Percentiles rank a stretch among this genome's conserved stretches.
Evolutionary conservation across 1,140 invertebrate species (phyloP).

Genomic region (Alviniconcha marisindica): DNA sequence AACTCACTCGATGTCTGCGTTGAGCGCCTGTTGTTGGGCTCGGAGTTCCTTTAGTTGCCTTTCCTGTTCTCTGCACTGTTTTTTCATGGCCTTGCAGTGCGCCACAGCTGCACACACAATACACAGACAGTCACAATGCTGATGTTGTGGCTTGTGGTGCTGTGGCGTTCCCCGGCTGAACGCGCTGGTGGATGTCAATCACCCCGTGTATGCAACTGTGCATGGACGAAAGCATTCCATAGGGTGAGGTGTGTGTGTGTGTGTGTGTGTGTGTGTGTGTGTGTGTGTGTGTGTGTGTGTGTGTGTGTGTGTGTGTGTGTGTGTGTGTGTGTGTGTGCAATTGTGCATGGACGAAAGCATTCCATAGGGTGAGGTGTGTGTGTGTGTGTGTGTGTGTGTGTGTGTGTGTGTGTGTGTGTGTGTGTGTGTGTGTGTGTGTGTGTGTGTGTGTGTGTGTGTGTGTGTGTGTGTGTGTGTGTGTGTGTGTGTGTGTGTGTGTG

Average conservation of each 20-base stretch:
- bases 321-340: background rate
- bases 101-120: background rate
- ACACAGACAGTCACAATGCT: too few relatives aligned
- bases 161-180: too few relatives aligned
- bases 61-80: background rate
- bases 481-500: too few relatives aligned
- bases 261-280: background rate
- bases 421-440: too few relatives aligned
- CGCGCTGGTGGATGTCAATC: too few relatives aligned
- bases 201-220: too few relatives aligned
- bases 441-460: constrained; percentile 3
- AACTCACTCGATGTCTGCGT: constrained; percentile 8
- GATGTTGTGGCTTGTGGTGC: too few relatives aligned
- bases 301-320: background rate
- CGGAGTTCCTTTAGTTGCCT: background rate
- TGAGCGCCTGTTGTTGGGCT: background rate
- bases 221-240: too few relatives aligned
- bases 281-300: constrained; percentile 14
- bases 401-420: background rate
- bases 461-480: too few relatives aligned
- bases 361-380: too few relatives aligned
- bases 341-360: too few relatives aligned
- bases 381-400: background rate
- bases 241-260: background rate
- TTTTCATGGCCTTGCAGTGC: background rate